Evolutionary conservation across 2,888 invertebrate genomes (phyloP), one percentile per base, ranked within the genome.

Genomic region (Drosophila quinaria): DNA sequence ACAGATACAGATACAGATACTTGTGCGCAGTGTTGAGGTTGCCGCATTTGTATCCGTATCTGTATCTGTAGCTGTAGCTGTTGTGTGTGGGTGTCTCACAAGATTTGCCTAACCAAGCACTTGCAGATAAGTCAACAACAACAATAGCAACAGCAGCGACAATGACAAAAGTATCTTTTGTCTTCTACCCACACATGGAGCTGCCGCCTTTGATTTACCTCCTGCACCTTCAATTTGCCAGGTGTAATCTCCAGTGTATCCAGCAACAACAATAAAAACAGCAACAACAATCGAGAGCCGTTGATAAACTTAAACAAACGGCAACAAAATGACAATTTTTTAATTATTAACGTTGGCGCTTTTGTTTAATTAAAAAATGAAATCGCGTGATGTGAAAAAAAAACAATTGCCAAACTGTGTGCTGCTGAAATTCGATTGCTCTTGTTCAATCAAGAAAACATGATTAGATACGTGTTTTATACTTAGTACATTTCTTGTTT

Each of bases 261-360:
- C 41, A 50, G 49, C 47, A 64, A 46, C 59, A 64, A 41, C 64
- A 70, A 61, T 62, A 70, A 61, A 29, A 37, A 22, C 41, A 50
- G 49, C 42, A 64, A 46, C 58, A 59, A 41, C 64, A 70, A 61
- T 49, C 41, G 44, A 60, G 35, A 76, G 68, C 15, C 41, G 66
- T 54, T 67, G 75, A 84, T 80, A 83, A 88, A 80, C 74, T 71
- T 86, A 88, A 88, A 76, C 80, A 78, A 84, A 88, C 83, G 83
- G 77, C 88, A 81, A 67, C 60, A 76, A 81, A 49, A 84, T 70
- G 86, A 83, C 83, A 83, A 82, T 78, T 88, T 83, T 83, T 82
- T 77, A 77, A 77, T 77, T 77, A 77, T 78, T 61, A 78, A 66
- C 55, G 65, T 52, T 60, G n/a, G 46, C 62, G 72, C 73, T 65